A percentile compares a stretch with the other conserved stretches of the same genome.
Evolutionary conservation across 2,113 vertebrate species (phyloP).

Genomic region (Tachysurus vachellii): DNA sequence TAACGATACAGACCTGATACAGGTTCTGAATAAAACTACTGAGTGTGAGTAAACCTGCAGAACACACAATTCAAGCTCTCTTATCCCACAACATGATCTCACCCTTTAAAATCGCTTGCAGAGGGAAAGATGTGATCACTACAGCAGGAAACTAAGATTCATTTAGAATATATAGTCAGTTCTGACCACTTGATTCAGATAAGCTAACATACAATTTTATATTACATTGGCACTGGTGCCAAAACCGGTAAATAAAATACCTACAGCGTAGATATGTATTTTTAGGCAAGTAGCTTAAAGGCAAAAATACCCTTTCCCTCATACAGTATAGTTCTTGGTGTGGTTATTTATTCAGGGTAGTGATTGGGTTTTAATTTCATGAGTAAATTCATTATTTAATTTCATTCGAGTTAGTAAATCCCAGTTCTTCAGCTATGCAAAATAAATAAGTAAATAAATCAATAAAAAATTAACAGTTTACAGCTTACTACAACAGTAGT

Average conservation of each 20-base stretch:
- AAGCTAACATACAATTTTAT: neutral
- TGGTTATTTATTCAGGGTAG: neutral
- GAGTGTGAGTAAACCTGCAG: neutral
- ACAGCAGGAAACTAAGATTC: neutral
- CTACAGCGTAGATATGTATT: neutral
- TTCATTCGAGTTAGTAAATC: neutral
- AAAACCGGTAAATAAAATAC: neutral
- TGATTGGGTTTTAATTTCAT: neutral
- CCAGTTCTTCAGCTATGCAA: neutral
- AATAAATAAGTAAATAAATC: too few relatives aligned
- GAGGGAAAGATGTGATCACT: neutral
- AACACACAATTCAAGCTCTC: neutral
- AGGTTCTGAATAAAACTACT: neutral
- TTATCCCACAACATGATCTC: neutral
- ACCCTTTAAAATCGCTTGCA: slow-evolving; percentile 4
- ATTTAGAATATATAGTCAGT: neutral
- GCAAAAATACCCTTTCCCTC: neutral
- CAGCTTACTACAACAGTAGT: neutral
- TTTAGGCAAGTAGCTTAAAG: neutral
- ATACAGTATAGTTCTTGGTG: neutral
- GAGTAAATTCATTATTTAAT: too few relatives aligned
- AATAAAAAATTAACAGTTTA: neutral
- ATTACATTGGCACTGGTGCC: neutral
- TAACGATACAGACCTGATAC: neutral
- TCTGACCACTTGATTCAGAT: neutral